Evolutionary conservation across 2,113 vertebrate species (phyloP).

Genomic region (Archocentrus centrarchus): DNA sequence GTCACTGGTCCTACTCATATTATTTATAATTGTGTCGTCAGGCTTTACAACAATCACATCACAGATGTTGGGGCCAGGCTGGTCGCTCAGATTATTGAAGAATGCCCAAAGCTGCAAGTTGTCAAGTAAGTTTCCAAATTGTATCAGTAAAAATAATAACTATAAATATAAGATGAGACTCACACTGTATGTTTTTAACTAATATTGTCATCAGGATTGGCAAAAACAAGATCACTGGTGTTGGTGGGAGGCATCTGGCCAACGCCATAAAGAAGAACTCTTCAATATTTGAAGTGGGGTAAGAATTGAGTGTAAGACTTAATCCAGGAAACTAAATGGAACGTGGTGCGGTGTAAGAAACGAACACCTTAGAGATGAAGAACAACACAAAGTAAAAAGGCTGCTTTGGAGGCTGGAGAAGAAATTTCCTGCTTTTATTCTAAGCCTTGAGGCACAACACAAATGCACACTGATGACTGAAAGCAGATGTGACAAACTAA

Average conservation of each 20-base stretch:
- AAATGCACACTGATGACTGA: background rate
- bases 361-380: background rate
- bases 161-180: no score
- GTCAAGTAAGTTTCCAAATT: conserved; percentile 86
- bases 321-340: background rate
- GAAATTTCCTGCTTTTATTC: background rate
- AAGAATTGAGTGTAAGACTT: conserved; percentile 35
- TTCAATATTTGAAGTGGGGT: conserved; percentile 92
- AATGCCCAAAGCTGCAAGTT: conserved; percentile 85
- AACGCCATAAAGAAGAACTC: conserved; percentile 87
- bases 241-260: conserved; percentile 88
- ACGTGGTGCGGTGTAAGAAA: background rate
- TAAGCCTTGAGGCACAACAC: background rate
- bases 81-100: conserved; percentile 88
- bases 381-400: background rate
- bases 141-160: background rate
- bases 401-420: background rate
- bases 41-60: conserved; percentile 94
- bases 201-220: conserved; percentile 83
- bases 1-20: background rate
- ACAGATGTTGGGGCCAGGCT: conserved; percentile 90
- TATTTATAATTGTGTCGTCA: conserved; percentile 53
- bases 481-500: background rate
- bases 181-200: background rate
- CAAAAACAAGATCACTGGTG: conserved; percentile 87